Percentiles rank a stretch among this genome's conserved stretches.
These are phyloP conservation scores for Catharus fuscescens DNA, from an alignment of 2,113 vertebrate genomes.

Conservation along the genomic window DNA sequence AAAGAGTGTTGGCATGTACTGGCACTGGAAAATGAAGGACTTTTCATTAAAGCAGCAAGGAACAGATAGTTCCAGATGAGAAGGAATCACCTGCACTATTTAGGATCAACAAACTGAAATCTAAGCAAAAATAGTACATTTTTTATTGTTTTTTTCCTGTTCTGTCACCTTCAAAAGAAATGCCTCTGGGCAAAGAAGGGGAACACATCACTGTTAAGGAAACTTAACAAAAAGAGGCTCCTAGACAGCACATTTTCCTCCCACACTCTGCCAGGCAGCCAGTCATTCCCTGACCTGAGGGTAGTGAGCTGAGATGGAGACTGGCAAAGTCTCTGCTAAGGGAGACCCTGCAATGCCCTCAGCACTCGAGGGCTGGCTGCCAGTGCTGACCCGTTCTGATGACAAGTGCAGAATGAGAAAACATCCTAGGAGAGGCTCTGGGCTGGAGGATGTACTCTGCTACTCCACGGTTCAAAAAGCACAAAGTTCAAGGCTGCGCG, in stretches of 20 bases:
- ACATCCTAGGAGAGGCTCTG: neutral
- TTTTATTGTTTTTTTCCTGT: neutral
- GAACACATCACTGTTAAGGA: neutral
- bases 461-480: neutral
- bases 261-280: neutral
- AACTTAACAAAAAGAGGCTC: neutral
- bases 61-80: neutral
- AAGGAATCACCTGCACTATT: neutral
- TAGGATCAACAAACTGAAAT: neutral
- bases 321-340: neutral
- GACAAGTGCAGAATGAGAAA: neutral
- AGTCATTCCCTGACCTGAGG: neutral
- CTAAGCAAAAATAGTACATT: neutral
- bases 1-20: neutral
- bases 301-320: neutral
- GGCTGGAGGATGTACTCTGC: neutral
- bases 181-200: neutral
- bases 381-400: fast-evolving
- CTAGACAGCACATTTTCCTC: neutral
- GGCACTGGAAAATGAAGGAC: neutral
- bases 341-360: neutral
- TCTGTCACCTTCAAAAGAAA: neutral
- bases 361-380: neutral
- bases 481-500: fast-evolving
- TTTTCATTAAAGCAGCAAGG: neutral